phyloP scores from a whole-genome alignment of 23 tunicate genomes.

The Halocynthia roretzi region DNA sequence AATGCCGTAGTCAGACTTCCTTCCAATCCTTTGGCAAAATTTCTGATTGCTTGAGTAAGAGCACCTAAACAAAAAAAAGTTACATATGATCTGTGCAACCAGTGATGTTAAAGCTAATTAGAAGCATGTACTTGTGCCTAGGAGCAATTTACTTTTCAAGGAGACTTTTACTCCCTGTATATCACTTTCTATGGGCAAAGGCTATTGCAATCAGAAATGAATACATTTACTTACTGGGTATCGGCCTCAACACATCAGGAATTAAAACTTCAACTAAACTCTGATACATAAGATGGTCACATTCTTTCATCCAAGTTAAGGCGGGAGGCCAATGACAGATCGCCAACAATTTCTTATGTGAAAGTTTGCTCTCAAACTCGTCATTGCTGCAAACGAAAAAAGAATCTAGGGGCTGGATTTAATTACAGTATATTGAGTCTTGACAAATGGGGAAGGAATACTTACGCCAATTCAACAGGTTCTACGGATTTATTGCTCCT shows the following conservation, averaged over 20 bases:
- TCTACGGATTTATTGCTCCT: slow-evolving; percentile 31
- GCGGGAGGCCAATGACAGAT: slow-evolving; percentile 72
- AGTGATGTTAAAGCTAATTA: too few relatives aligned
- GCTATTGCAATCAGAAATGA: too few relatives aligned
- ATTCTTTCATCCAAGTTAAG: slow-evolving; percentile 81
- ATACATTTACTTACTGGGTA: slow-evolving; percentile 69
- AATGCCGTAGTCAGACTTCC: slow-evolving; percentile 31
- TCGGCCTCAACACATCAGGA: slow-evolving; percentile 95
- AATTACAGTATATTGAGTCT: not conserved
- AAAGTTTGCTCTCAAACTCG: slow-evolving; percentile 69
- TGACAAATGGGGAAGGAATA: not conserved
- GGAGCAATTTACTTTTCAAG: too few relatives aligned
- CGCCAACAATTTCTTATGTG: slow-evolving; percentile 55
- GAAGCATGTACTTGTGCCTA: too few relatives aligned
- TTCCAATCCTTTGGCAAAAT: slow-evolving; percentile 91
- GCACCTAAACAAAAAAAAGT: slow-evolving; percentile 54
- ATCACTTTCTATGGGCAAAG: too few relatives aligned
- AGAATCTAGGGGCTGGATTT: not conserved
- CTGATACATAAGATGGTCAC: slow-evolving; percentile 93
- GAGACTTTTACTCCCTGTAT: too few relatives aligned
- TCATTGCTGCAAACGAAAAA: slow-evolving; percentile 25
- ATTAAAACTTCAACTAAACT: slow-evolving; percentile 93
- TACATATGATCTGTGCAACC: not conserved
- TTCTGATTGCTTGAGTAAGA: slow-evolving; percentile 79
- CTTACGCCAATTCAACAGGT: slow-evolving; percentile 9